A percentile compares a stretch with the other conserved stretches of the same genome.
Conservation (phyloP, 1,140 invertebrate species). For the Pogonomyrmex barbatus region DNA sequence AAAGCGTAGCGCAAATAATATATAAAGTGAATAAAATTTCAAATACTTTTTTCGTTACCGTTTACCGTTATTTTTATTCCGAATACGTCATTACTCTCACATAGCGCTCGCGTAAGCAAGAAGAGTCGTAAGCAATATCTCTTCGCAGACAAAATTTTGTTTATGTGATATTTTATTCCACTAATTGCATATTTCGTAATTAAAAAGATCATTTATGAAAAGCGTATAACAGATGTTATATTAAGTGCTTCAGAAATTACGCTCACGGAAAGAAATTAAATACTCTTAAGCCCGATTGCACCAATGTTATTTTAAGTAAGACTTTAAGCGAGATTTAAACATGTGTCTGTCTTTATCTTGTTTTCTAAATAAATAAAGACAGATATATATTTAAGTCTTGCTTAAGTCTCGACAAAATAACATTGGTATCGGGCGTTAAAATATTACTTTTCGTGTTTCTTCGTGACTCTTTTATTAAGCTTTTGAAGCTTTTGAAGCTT, state of each 20-base stretch:
- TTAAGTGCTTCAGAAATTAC: neutral
- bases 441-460: neutral
- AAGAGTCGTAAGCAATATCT: conserved; percentile 32
- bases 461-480: too few relatives aligned
- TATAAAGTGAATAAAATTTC: conserved; percentile 10
- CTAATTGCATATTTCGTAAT: neutral
- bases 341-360: too few relatives aligned
- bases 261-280: too few relatives aligned
- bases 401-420: too few relatives aligned
- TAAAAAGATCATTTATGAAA: neutral
- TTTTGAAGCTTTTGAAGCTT: neutral
- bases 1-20: neutral
- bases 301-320: neutral
- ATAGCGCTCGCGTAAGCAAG: neutral
- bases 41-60: conserved; percentile 30
- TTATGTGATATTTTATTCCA: neutral
- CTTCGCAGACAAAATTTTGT: conserved; percentile 35
- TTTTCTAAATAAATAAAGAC: too few relatives aligned
- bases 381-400: too few relatives aligned
- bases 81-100: conserved; percentile 27
- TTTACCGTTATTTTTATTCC: conserved; percentile 36
- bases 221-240: neutral
- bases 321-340: too few relatives aligned
- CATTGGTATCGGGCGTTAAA: too few relatives aligned
- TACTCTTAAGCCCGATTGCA: too few relatives aligned